Evolutionary conservation across 2,113 vertebrate species (phyloP).

Genomic region (Galeopterus variegatus): DNA sequence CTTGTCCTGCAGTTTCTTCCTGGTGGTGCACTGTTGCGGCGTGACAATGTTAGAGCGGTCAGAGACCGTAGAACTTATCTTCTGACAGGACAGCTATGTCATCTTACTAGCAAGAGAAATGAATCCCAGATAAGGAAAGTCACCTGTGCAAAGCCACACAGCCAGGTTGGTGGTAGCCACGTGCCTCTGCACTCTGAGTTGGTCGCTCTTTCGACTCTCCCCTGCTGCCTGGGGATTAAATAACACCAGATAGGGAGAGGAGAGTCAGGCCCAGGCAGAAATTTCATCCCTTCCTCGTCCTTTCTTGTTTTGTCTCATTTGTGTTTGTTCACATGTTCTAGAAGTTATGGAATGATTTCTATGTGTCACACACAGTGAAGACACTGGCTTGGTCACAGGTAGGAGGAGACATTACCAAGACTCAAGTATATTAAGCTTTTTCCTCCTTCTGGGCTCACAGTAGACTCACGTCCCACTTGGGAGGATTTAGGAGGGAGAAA

Average conservation of each 20-base stretch:
- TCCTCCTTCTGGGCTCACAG: neutral
- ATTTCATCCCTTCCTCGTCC: too few species aligned
- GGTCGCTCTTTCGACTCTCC: neutral
- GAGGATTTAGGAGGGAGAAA: neutral
- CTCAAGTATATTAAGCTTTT: neutral
- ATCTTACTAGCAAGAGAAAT: neutral
- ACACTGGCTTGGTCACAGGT: neutral
- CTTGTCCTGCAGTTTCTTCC: neutral
- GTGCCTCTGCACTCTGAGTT: neutral
- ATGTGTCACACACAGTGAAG: neutral
- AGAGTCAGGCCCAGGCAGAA: neutral
- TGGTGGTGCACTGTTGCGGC: fast-evolving
- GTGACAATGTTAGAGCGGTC: too few species aligned
- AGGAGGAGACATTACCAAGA: neutral
- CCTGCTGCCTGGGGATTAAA: neutral
- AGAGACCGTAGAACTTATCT: neutral
- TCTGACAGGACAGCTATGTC: neutral
- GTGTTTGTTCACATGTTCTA: neutral
- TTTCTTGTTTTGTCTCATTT: neutral
- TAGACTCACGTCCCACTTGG: neutral
- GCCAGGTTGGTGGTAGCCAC: neutral
- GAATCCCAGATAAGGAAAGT: neutral
- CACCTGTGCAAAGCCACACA: neutral
- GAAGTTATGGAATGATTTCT: neutral
- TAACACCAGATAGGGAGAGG: neutral